Conservation (phyloP, 1,140 invertebrate genomes). For the Drosophila yakuba region DNA sequence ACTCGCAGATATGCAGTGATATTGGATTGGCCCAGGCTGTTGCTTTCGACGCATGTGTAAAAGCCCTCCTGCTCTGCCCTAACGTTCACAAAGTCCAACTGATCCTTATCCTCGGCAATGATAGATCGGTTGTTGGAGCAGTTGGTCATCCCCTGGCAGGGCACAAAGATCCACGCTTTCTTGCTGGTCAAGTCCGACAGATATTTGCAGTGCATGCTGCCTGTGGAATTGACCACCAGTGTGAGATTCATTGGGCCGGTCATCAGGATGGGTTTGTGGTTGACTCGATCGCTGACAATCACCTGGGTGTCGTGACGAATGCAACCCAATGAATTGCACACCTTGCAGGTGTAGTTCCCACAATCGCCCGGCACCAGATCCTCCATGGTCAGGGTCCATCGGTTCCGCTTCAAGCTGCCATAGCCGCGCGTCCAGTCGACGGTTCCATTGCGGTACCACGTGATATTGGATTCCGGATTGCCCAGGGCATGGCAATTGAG, state of each 20-base stretch:
- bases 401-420: constrained; percentile 84
- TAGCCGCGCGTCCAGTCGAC: constrained; percentile 87
- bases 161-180: constrained; percentile 69
- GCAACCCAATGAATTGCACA: constrained; percentile 92
- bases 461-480: constrained; percentile 91
- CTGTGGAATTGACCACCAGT: constrained; percentile 62
- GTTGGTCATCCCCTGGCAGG: constrained; percentile 46
- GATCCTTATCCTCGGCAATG: constrained; percentile 85
- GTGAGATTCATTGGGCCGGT: constrained; percentile 65
- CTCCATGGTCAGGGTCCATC: constrained; percentile 90
- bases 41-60: constrained; percentile 96
- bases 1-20: constrained; percentile 94
- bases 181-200: constrained; percentile 74
- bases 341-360: constrained; percentile 94
- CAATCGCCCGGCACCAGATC: constrained; percentile 91
- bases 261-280: constrained; percentile 74
- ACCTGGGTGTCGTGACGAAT: constrained; percentile 89
- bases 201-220: constrained; percentile 71
- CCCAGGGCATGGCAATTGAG: constrained; percentile 89
- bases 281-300: constrained; percentile 75
- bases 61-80: constrained; percentile 95
- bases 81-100: constrained; percentile 92
- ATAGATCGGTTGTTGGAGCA: constrained; percentile 49
- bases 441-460: constrained; percentile 91
- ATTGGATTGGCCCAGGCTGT: constrained; percentile 91